Conservation (phyloP, 2,113 vertebrate species). For the Tragelaphus imberbis region DNA sequence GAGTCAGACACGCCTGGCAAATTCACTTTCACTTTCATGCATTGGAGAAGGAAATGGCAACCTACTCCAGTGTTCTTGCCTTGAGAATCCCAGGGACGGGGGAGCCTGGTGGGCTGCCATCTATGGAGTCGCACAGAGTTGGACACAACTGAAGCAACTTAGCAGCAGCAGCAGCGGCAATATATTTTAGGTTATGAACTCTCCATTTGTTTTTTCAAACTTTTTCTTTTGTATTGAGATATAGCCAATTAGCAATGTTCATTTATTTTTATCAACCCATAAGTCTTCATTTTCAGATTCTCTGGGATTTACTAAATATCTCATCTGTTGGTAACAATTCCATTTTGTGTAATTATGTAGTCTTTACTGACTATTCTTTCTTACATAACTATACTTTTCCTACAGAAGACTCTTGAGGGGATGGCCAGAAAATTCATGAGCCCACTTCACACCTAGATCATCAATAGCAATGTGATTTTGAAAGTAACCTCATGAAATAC, state of each 20-base stretch:
- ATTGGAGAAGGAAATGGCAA: background rate
- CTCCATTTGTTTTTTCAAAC: background rate
- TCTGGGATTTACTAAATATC: background rate
- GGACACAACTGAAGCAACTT: background rate
- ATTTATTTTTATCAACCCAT: background rate
- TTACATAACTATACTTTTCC: background rate
- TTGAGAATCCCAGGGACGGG: background rate
- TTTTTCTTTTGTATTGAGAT: background rate
- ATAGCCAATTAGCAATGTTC: background rate
- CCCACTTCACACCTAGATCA: background rate
- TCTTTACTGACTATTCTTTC: background rate
- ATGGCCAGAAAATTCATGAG: background rate
- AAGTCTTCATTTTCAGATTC: background rate
- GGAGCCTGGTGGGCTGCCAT: background rate
- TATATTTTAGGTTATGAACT: background rate
- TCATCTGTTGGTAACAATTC: background rate
- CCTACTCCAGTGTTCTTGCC: background rate
- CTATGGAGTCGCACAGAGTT: fast-evolving
- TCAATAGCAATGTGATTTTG: background rate
- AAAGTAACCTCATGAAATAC: background rate
- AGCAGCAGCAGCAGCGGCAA: background rate
- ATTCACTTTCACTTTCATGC: too few relatives aligned
- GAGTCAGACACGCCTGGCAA: background rate
- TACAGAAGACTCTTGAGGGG: background rate
- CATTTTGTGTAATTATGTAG: background rate